These are phyloP conservation scores for Sinosuthora webbiana DNA, from an alignment of 2,113 vertebrate genomes.

Conservation along the genomic window DNA sequence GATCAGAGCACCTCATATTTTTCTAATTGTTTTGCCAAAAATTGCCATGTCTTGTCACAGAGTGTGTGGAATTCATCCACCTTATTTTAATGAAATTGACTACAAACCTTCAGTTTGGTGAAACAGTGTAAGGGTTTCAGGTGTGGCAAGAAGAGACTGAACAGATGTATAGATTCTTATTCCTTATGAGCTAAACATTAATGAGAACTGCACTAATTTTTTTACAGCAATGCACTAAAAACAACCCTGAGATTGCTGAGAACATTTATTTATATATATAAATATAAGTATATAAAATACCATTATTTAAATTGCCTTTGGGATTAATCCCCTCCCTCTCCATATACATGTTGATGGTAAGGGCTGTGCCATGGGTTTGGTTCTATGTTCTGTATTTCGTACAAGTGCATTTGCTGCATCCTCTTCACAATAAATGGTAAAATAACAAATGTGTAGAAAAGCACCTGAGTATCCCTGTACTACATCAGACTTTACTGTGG, in stretches of 20 bases:
- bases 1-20: constrained; percentile 79
- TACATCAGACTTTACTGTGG: constrained; percentile 23
- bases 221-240: constrained; percentile 95
- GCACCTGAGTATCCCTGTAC: constrained; percentile 44
- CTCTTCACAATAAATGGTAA: constrained; percentile 63
- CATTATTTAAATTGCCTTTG: constrained; percentile 96
- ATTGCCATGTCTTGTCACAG: constrained; percentile 82
- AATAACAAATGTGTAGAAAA: constrained; percentile 30
- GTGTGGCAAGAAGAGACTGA: constrained; percentile 74
- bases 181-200: constrained; percentile 80
- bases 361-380: constrained; percentile 69
- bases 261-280: constrained; percentile 93
- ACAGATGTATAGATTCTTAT: constrained; percentile 80
- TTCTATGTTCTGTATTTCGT: constrained; percentile 63
- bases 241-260: constrained; percentile 85
- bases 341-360: constrained; percentile 63
- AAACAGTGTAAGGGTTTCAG: constrained; percentile 70
- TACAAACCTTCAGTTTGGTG: constrained; percentile 69
- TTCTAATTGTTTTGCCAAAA: constrained; percentile 93
- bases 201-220: constrained; percentile 95
- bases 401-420: constrained; percentile 60
- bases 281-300: constrained; percentile 87
- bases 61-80: constrained; percentile 76
- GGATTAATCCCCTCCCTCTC: constrained; percentile 76
- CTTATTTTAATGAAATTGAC: constrained; percentile 73